These are phyloP conservation scores for Acronicta leporina DNA, from an alignment of 2,888 invertebrate genomes.

Conservation along the genomic window DNA sequence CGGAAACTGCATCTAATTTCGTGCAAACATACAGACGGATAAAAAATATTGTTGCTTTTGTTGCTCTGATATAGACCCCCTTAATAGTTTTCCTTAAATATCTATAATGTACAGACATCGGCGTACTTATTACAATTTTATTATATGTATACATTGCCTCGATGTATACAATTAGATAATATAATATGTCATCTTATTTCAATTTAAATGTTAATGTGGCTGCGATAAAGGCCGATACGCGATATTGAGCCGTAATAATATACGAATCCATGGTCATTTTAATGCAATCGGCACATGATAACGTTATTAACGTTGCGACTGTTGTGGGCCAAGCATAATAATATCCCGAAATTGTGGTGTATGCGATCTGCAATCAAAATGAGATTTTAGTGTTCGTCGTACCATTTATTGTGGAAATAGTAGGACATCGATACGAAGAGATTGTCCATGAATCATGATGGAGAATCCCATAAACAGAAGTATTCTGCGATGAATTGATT, in stretches of 20 bases:
- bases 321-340: background rate
- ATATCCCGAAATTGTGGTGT: background rate
- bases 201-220: slow-evolving; percentile 45
- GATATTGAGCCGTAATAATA: slow-evolving; percentile 14
- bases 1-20: no score
- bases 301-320: slow-evolving; percentile 13
- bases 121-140: background rate
- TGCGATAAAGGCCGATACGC: background rate
- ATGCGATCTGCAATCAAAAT: slow-evolving; percentile 5
- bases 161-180: background rate
- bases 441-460: no score
- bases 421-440: no score
- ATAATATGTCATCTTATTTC: slow-evolving; percentile 17
- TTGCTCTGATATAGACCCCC: no score
- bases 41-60: no score
- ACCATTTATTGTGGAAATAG: background rate
- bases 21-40: no score
- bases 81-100: no score
- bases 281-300: slow-evolving; percentile 29
- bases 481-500: no score
- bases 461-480: no score
- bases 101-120: no score
- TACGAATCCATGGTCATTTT: slow-evolving; percentile 19
- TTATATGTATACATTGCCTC: background rate
- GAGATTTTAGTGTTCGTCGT: slow-evolving; percentile 1